Evolutionary conservation across 1,140 invertebrate species (phyloP), one percentile per base, ranked within the genome.

Genomic region (Sitobion miscanthi): DNA sequence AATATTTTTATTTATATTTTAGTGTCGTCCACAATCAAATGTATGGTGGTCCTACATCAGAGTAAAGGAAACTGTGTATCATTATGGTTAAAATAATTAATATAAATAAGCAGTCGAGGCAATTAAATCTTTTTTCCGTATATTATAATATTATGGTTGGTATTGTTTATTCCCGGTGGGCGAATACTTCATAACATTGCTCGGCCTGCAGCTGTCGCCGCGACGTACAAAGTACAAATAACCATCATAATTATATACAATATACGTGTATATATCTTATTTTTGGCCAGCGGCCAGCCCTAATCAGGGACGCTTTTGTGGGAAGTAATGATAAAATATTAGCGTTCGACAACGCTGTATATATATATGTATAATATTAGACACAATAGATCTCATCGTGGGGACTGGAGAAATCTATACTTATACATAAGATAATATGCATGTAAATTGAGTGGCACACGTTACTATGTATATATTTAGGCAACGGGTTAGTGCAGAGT

Each of bases 251-350:
- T 42, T 42, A 42, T 42, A 42, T 4, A 42, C 42, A 42, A 42
- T 83, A 42, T 20, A 82, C 14, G 35, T 86, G 21, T 47, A 86
- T 20, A 83, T 45, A 30, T 35, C 5, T 88, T 35, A 14, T 49
- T 49, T 52, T 54, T 89, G 87, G 35, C 2, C 1, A 8, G 11
- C 2, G 21, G n/a, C 87, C 87, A 54, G n/a, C 8, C 49, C 49
- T 89, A 89, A 89, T 89, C 35, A 89, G 87, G 35, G 49, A 89
- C 49, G 17, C 7, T 89, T 52, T 89, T 54, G 20, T 54, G 35
- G 54, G 49, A 7, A 47, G 30, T 45, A 45, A 86, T 49, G 11
- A 87, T 45, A n/a, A n/a, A 30, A 42, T 86, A 25, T 45, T 82
- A 17, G 82, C 21, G 21, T 69, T 69, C 30, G 30, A 69, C 62